These are phyloP conservation scores for Aleiodes sp. DNA, from an alignment of 1,140 invertebrate genomes.

Conservation along the genomic window DNA sequence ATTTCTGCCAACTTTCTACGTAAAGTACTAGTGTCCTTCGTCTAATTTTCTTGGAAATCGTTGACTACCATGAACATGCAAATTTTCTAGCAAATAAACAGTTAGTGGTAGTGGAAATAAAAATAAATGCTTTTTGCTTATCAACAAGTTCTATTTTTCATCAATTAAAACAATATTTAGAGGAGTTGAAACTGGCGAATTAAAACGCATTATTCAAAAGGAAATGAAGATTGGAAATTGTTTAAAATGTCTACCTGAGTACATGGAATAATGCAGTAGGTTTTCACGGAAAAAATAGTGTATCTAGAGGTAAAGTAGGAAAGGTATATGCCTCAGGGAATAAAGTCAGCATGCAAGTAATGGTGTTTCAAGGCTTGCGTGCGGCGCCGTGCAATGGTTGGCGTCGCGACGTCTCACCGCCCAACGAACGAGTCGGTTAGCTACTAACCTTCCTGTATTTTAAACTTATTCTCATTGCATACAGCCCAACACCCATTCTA, in stretches of 20 bases:
- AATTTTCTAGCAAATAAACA: too few species aligned
- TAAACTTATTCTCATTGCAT: background rate
- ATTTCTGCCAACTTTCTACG: too few species aligned
- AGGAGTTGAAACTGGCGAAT: background rate
- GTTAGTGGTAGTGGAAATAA: too few species aligned
- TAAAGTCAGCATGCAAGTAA: constrained; percentile 34
- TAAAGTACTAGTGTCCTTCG: too few species aligned
- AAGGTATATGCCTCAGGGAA: constrained; percentile 11
- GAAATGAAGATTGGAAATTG: too few species aligned
- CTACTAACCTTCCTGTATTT: constrained; percentile 24
- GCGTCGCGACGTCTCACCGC: constrained; percentile 52
- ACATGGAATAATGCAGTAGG: background rate
- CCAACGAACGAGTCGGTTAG: constrained; percentile 33
- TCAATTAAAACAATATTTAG: background rate
- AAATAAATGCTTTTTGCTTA: too few species aligned
- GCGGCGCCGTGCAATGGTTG: constrained; percentile 49
- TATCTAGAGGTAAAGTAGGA: constrained; percentile 4
- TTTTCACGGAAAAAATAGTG: background rate
- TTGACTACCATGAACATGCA: too few species aligned
- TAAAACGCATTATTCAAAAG: background rate
- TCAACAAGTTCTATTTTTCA: too few species aligned
- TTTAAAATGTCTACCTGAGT: constrained; percentile 2
- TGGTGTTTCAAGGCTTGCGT: constrained; percentile 49
- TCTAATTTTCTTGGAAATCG: too few species aligned
- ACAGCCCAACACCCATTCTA: background rate